phyloP scores from a whole-genome alignment of 2,113 vertebrate species.

The Perognathus longimembris region DNA sequence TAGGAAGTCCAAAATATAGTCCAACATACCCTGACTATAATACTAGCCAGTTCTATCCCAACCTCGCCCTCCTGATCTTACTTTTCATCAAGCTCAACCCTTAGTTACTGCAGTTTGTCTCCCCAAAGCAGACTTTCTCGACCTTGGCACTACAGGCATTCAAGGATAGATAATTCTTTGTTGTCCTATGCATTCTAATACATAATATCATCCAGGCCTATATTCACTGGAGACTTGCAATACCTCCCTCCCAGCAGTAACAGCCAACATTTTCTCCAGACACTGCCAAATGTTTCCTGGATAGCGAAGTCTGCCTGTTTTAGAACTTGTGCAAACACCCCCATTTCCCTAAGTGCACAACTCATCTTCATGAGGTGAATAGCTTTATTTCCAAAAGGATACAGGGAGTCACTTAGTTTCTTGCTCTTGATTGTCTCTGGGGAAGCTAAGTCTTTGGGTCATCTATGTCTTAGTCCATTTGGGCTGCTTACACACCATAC shows the following conservation, averaged over 20 bases:
- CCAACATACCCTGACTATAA: background rate
- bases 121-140: background rate
- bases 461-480: background rate
- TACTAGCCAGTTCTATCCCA: background rate
- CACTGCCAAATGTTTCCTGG: background rate
- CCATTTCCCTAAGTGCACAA: too few species aligned
- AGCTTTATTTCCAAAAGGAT: background rate
- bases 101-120: background rate
- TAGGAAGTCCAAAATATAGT: too few species aligned
- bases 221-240: background rate
- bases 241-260: background rate
- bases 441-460: too few species aligned
- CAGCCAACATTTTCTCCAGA: background rate
- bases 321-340: background rate
- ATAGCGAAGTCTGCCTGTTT: background rate
- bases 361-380: background rate
- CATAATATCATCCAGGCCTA: background rate
- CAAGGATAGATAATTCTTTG: background rate
- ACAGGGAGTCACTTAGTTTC: background rate
- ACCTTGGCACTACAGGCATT: background rate
- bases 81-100: background rate
- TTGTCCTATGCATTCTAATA: background rate
- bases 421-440: too few species aligned
- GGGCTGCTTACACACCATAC: background rate
- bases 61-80: background rate